phyloP scores from a whole-genome alignment of 2,797 vertebrate genomes.

The Amblyopsis hoosieri region DNA sequence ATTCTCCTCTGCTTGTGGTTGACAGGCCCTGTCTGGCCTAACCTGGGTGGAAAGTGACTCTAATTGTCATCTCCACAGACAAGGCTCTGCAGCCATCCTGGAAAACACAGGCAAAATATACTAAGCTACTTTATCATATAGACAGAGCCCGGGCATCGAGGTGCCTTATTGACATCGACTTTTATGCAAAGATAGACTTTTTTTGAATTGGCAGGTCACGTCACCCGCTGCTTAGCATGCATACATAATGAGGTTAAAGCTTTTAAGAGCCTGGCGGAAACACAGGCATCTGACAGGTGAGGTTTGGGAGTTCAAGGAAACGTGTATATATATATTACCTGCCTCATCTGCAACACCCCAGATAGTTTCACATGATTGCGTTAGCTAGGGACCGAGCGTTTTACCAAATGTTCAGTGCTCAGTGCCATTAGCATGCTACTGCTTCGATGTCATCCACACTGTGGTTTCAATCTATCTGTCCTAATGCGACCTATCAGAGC shows the following conservation, averaged over 20 bases:
- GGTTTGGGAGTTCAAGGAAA: constrained; percentile 72
- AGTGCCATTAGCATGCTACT: constrained; percentile 58
- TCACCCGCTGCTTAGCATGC: constrained; percentile 78
- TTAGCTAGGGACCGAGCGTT: constrained; percentile 63
- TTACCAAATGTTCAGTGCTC: constrained; percentile 69
- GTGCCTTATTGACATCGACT: constrained; percentile 78
- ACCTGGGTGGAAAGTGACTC: constrained; percentile 85
- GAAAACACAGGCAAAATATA: constrained; percentile 79
- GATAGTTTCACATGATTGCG: constrained; percentile 65
- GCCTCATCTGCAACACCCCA: constrained; percentile 61
- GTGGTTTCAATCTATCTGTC: constrained; percentile 19
- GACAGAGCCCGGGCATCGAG: constrained; percentile 68
- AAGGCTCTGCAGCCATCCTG: constrained; percentile 80
- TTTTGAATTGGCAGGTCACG: constrained; percentile 81
- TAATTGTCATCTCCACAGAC: constrained; percentile 86
- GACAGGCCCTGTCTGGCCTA: constrained; percentile 82
- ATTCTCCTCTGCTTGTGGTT: constrained; percentile 73
- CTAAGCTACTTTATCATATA: constrained; percentile 84
- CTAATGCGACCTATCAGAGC: constrained; percentile 57
- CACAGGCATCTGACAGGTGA: constrained; percentile 75
- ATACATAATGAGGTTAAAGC: constrained; percentile 71
- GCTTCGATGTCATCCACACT: constrained; percentile 58
- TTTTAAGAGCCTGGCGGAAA: constrained; percentile 73
- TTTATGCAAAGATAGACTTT: constrained; percentile 82
- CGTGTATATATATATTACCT: constrained; percentile 69